A percentile compares a stretch with the other conserved stretches of the same genome.
These are phyloP conservation scores for Microctenopoma stevenorrisi DNA, from an alignment of 2,797 vertebrate genomes.

Conservation along the genomic window DNA sequence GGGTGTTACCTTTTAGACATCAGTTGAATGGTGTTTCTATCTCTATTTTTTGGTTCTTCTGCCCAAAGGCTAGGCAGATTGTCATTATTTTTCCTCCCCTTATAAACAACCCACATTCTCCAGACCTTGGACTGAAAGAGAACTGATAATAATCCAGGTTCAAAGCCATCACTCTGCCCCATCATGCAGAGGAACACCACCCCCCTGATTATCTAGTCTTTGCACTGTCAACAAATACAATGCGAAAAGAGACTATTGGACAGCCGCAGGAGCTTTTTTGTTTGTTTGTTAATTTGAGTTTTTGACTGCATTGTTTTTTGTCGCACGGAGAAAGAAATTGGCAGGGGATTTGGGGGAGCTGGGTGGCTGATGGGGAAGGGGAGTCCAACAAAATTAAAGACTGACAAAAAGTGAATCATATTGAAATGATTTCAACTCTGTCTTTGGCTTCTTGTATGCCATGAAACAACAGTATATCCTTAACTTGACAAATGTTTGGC, in stretches of 20 bases:
- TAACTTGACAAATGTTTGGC: slow-evolving; percentile 78
- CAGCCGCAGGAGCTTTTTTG: slow-evolving; percentile 73
- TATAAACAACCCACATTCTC: slow-evolving; percentile 64
- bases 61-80: slow-evolving; percentile 84
- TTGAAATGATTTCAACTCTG: slow-evolving; percentile 67
- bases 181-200: slow-evolving; percentile 74
- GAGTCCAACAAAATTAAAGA: slow-evolving; percentile 73
- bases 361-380: slow-evolving; percentile 61
- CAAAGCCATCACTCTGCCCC: slow-evolving; percentile 85
- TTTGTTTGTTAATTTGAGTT: slow-evolving; percentile 32
- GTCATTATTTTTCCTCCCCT: slow-evolving; percentile 44
- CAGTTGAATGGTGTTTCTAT: slow-evolving; percentile 98
- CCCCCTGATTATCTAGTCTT: slow-evolving; percentile 83
- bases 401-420: slow-evolving; percentile 66
- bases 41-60: slow-evolving; percentile 86
- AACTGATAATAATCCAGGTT: slow-evolving; percentile 84
- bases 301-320: slow-evolving; percentile 73
- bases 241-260: slow-evolving; percentile 80
- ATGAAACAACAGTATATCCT: slow-evolving; percentile 77
- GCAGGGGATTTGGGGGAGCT: slow-evolving; percentile 55
- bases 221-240: slow-evolving; percentile 84
- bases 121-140: slow-evolving; percentile 82
- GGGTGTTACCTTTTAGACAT: slow-evolving; percentile 91
- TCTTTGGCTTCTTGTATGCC: slow-evolving; percentile 67
- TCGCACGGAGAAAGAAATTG: slow-evolving; percentile 73